Base-by-base conservation (phyloP, 1,140 invertebrate species). In the Nomia melanderi region DNA sequence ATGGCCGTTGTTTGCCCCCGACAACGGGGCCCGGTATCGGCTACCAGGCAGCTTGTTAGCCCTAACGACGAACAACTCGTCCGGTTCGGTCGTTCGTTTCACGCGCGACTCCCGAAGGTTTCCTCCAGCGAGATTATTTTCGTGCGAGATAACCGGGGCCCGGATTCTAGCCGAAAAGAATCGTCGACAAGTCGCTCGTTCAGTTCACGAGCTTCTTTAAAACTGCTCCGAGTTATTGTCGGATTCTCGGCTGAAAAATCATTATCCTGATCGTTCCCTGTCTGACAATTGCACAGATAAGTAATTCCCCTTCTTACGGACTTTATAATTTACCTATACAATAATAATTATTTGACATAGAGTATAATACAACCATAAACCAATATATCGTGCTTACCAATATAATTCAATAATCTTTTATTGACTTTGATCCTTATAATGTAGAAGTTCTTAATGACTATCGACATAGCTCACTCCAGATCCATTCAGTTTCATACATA, bases 41-140 rank as follows among this genome's bases (percentile, higher is more conserved):
- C 17, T 31, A 20, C 25, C 41, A 31, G 44, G 65, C 20, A 36
- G 82, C 85, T 89, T 85, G 86, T 89, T 89, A 88, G 79, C 78
- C 74, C 75, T 86, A 78, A 77, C 73, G 72, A 79, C 70, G 74
- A 69, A 54, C 39, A 23, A 36, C 73, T 76, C 62, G 77, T 75
- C 39, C 44, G 29, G 41, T 27, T 31, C 9, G 12, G 27, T 69
- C 53, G 50, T 70, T 59, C 23, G 29, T 59, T 67, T 29, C 74
- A 64, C 62, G 47, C 33, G 47, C 33, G 47, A 47, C 73, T 31
- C 41, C 41, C 72, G 78, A 66, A n/a, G 77, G 80, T 73, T 77
- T 73, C 78, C 60, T 54, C 63, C 66, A 74, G 78, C 63, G 70
- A 79, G 75, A 83, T 81, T 77, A 85, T 83, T 85, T 79, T 73